Evolutionary conservation across 1,140 invertebrate species (phyloP).

Genomic region (Apis florea): DNA sequence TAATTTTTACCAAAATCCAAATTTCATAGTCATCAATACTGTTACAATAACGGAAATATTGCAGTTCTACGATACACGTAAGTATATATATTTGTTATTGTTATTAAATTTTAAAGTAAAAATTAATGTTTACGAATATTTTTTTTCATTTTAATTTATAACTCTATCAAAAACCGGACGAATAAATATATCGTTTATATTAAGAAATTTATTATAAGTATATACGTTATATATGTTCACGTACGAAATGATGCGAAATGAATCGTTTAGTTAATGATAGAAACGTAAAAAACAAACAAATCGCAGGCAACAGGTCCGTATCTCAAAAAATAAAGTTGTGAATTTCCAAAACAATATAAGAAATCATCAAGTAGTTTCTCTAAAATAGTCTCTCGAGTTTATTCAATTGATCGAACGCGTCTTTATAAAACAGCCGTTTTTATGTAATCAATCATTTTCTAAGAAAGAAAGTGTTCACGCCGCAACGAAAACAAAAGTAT

Average conservation of each 20-base stretch:
- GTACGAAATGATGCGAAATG: not conserved
- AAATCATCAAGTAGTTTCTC: not conserved
- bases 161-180: accelerated
- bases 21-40: not conserved
- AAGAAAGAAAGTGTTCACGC: conserved; percentile 8
- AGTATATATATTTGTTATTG: not conserved
- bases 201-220: not conserved
- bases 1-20: not conserved
- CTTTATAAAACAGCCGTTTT: not conserved
- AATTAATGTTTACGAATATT: no score
- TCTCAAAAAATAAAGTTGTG: not conserved
- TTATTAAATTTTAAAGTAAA: no score
- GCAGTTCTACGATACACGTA: not conserved
- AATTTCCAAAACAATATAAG: not conserved
- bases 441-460: conserved; percentile 9
- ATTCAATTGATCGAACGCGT: not conserved
- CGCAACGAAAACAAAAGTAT: not conserved
- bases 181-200: no score
- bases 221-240: not conserved
- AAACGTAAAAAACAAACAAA: not conserved
- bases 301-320: not conserved
- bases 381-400: not conserved
- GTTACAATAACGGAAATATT: not conserved
- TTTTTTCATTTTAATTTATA: not conserved
- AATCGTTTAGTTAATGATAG: no score